Evolutionary conservation across 2,113 vertebrate species (phyloP).

Genomic region (Ailurus styani): DNA sequence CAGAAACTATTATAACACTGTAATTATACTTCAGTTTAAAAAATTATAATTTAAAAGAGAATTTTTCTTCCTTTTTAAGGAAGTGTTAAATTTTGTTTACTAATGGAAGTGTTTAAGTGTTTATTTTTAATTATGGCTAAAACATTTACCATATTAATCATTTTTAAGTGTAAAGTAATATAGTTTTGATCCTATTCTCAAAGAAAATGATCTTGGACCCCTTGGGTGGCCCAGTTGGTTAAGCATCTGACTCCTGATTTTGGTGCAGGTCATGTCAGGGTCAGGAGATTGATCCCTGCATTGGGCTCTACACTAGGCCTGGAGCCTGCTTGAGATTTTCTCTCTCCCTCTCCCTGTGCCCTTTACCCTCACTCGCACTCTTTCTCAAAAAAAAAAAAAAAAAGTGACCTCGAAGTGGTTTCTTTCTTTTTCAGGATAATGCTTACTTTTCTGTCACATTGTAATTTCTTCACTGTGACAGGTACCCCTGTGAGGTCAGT

Average conservation of each 20-base stretch:
- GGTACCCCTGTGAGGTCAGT: background rate
- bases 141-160: background rate
- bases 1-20: background rate
- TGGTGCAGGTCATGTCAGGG: background rate
- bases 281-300: background rate
- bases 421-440: conserved; percentile 18
- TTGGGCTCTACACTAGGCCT: background rate
- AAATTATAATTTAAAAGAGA: background rate
- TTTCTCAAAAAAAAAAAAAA: background rate
- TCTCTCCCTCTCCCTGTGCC: too few relatives aligned
- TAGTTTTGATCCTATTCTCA: background rate
- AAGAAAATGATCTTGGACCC: background rate
- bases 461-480: background rate
- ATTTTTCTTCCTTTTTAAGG: background rate
- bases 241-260: background rate
- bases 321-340: background rate
- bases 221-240: background rate
- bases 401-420: background rate
- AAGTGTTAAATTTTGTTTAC: background rate
- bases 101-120: background rate
- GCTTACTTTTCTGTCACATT: background rate
- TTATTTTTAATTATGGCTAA: background rate
- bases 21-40: background rate
- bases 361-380: background rate
- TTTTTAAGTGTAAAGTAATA: conserved; percentile 78